A percentile compares a stretch with the other conserved stretches of the same genome.
Conservation (phyloP, 1,140 invertebrate genomes). For the Leptonema lineaticorne region DNA sequence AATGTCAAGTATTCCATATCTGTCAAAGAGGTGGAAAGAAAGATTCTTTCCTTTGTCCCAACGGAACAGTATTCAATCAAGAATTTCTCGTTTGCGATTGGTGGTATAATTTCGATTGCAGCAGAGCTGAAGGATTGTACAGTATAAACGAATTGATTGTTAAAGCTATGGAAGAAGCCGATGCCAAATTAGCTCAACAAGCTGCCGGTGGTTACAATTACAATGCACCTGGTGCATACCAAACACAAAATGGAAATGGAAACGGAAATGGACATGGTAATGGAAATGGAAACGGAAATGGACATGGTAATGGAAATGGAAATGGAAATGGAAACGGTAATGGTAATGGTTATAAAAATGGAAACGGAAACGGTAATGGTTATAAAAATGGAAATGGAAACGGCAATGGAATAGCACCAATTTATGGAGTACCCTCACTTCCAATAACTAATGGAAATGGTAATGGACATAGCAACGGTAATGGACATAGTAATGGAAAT, state of each 20-base stretch:
- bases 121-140: conserved; percentile 43
- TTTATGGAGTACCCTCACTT: conserved; percentile 7
- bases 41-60: conserved; percentile 60
- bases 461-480: background rate
- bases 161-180: conserved; percentile 40
- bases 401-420: conserved; percentile 17
- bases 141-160: conserved; percentile 34
- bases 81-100: conserved; percentile 57
- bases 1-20: conserved; percentile 58
- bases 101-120: conserved; percentile 60
- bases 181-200: conserved; percentile 31
- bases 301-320: conserved; percentile 22
- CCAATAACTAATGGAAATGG: background rate
- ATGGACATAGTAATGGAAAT: background rate
- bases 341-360: background rate
- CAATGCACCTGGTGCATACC: conserved; percentile 24
- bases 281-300: conserved; percentile 27
- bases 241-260: conserved; percentile 12
- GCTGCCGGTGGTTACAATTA: conserved; percentile 30
- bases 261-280: conserved; percentile 23
- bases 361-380: background rate
- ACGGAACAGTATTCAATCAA: conserved; percentile 63
- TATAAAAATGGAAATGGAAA: conserved; percentile 19
- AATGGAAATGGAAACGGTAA: conserved; percentile 18
- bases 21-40: conserved; percentile 55